Percentiles rank a stretch among this genome's conserved stretches.
These are phyloP conservation scores for Sinotaia quadrata DNA, from an alignment of 2,888 invertebrate genomes.

Conservation along the genomic window DNA sequence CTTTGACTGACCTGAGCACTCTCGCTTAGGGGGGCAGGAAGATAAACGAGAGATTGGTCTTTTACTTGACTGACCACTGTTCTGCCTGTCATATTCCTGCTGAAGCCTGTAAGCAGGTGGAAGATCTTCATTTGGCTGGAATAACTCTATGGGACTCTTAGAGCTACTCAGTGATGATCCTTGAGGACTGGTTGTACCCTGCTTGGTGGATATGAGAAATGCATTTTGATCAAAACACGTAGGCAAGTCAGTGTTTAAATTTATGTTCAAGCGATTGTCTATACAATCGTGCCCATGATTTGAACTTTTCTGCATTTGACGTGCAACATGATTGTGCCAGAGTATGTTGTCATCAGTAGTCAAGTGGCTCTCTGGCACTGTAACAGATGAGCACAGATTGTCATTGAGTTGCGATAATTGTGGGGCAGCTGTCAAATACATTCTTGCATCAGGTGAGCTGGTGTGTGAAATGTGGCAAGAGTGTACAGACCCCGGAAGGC, in stretches of 20 bases:
- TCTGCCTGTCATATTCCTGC: constrained; percentile 39
- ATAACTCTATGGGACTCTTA: constrained; percentile 33
- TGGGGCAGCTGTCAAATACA: constrained; percentile 10
- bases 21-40: background rate
- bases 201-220: background rate
- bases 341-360: background rate
- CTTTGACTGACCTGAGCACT: background rate
- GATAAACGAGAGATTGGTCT: constrained; percentile 25
- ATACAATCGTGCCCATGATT: background rate
- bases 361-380: background rate
- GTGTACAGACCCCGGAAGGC: constrained; percentile 22
- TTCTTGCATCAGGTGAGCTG: constrained; percentile 10
- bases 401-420: background rate
- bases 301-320: background rate
- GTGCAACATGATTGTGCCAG: constrained; percentile 4
- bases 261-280: too few relatives aligned
- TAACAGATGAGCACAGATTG: background rate
- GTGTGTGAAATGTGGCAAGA: constrained; percentile 23
- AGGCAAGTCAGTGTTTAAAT: too few relatives aligned
- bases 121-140: constrained; percentile 38
- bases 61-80: background rate
- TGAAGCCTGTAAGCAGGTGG: constrained; percentile 48
- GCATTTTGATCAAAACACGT: too few relatives aligned
- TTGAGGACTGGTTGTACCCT: background rate
- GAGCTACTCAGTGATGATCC: background rate